Base-by-base conservation (phyloP, 2,888 invertebrate species). In the Andrena bicolor region DNA sequence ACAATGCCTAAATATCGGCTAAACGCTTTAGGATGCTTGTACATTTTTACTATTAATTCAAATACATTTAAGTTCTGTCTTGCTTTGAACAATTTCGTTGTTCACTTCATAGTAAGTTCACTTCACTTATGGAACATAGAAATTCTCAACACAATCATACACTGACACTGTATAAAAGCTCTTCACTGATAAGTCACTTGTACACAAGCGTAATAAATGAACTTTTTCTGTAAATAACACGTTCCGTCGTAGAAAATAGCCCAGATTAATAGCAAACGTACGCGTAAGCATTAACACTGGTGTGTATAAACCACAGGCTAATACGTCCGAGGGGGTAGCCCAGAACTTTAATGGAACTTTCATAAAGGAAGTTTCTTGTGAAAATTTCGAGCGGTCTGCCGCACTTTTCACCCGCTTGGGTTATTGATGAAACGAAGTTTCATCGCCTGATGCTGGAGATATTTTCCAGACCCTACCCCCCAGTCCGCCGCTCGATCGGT, bases 391-490 rank as follows among this genome's bases (percentile, higher is more conserved):
- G 61, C 48, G 53, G 51, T 53, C 63, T 28, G 35, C 63, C 53
- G 64, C 53, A 80, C 65, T 63, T 71, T 63, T 80, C 65, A 35
- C 56, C 64, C 51, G n/a, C 30, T 6, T 7, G 16, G 28, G 74
- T 86, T 88, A 87, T 87, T 79, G 82, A 78, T 78, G 72, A 82
- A 87, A 89, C 72, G 58, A 82, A 83, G 72, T 87, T 86, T 82
- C 84, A 77, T 76, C 35, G 66, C 41, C 28, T 23, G 26, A 73
- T 65, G 53, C 51, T 51, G 8, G 61, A 69, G 66, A 77, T 85
- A 82, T 82, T 86, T 85, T 76, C 76, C 53, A 56, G 61, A 41
- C 56, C 26, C 7, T 32, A 16, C n/a, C 49, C 26, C 26, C 16
- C n/a, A 16, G 23, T 56, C 30, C 23, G 53, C 20, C 8, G 35